Base-by-base conservation (phyloP, 2,888 invertebrate genomes). In the Dastarcus helophoroides region DNA sequence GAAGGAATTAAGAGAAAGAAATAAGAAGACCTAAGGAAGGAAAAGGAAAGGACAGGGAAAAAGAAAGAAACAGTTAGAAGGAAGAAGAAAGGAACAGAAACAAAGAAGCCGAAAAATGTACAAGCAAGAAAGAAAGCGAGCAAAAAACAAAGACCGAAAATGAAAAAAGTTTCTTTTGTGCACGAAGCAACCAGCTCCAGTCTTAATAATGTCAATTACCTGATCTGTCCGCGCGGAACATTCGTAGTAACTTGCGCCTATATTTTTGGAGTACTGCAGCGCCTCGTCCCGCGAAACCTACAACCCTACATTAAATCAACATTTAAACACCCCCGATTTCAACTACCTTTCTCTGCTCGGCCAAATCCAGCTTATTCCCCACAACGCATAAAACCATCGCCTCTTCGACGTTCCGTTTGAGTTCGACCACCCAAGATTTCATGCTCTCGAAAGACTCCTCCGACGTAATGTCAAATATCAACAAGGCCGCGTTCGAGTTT, bases 381-480 rank as follows among this genome's bases (percentile, higher is more conserved):
- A 91, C 76, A 13, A 91, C 64, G 5, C 79, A 78, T 5, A 89
- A 58, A 22, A 83, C 76, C 71, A 90, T 75, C 0, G 79, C 71
- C 33, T 80, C 82, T 23, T 81, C 77, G 0, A 88, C 79, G 56
- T 88, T 88, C 57, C 68, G 69, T 46, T 76, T 72, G 14, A 83
- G 51, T 51, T 83, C 90, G 50, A 73, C 74, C 2, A 86, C 83
- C 91, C 90, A 91, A n/a, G 69, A 67, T 59, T 89, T 82, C 43
- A 90, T 79, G 37, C 79, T 78, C 3, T 68, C 63, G 53, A 89
- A 91, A 32, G 80, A 81, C 36, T 69, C 67, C 24, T 70, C 63
- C 37, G 79, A 76, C 3, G 88, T 82, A 38, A 93, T 73, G 56
- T 93, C 91, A 54, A 81, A 93, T 0, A 90, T 79, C 26, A 91